Evolutionary conservation across 1,140 invertebrate genomes (phyloP).

Genomic region (Geopemphigus sp.): DNA sequence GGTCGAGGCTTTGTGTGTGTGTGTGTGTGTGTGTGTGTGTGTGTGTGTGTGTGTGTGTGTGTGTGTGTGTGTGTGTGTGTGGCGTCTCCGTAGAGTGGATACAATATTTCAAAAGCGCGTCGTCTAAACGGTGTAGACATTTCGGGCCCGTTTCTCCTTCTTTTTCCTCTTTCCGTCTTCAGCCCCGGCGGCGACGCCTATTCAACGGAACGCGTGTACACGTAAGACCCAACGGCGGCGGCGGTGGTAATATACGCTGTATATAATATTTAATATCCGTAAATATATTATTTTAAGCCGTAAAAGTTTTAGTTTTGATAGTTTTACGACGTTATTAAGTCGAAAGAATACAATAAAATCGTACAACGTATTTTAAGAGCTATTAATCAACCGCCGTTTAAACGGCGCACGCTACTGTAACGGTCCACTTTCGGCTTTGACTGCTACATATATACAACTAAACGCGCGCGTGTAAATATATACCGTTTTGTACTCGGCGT

Average conservation of each 20-base stretch:
- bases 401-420: neutral
- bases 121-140: conserved; percentile 31
- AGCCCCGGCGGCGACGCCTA: neutral
- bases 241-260: neutral
- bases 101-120: conserved; percentile 42
- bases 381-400: conserved; percentile 4
- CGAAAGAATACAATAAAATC: conserved; percentile 22
- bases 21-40: no score
- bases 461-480: no score
- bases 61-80: no score
- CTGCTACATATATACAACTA: neutral
- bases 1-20: no score
- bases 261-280: conserved; percentile 32
- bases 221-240: neutral
- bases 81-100: neutral
- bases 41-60: no score
- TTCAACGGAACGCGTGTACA: conserved; percentile 16
- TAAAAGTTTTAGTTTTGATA: conserved; percentile 42
- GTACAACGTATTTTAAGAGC: conserved; percentile 5
- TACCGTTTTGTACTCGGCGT: no score
- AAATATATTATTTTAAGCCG: conserved; percentile 33
- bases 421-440: neutral
- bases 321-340: conserved; percentile 41
- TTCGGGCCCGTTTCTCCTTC: neutral
- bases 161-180: neutral